Evolutionary conservation across 1,140 invertebrate genomes (phyloP).

Genomic region (Cydia pomonella): DNA sequence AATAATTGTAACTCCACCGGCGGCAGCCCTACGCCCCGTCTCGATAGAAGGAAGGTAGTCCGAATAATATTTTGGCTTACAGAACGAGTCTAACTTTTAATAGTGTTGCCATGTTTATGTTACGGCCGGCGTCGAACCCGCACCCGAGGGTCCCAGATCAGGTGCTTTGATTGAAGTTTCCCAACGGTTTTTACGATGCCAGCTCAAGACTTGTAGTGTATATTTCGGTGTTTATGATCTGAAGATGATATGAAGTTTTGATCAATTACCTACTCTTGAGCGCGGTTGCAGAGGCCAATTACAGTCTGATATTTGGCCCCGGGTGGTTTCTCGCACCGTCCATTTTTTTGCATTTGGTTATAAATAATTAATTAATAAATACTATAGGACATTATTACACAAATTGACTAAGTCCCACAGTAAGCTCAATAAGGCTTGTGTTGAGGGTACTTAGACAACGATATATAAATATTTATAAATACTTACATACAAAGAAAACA

Average conservation of each 20-base stretch:
- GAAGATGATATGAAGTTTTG: neutral
- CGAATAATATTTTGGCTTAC: constrained; percentile 79
- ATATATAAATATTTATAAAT: too few species aligned
- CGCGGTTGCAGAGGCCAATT: too few species aligned
- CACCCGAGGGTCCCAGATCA: constrained; percentile 56
- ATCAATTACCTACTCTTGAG: too few species aligned
- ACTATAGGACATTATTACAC: too few species aligned
- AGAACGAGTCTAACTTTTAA: constrained; percentile 79
- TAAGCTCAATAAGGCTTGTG: too few species aligned
- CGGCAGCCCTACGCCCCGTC: constrained; percentile 60
- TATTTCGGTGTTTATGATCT: neutral
- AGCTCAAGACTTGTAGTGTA: neutral
- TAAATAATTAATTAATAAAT: too few species aligned
- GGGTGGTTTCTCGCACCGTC: too few species aligned
- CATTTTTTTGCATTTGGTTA: too few species aligned
- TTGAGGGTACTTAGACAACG: too few species aligned
- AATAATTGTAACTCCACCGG: constrained; percentile 34
- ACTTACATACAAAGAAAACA: too few species aligned
- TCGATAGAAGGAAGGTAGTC: constrained; percentile 70
- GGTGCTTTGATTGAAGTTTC: constrained; percentile 40
- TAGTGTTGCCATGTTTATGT: constrained; percentile 79
- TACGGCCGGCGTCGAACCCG: constrained; percentile 63
- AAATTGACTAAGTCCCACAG: too few species aligned
- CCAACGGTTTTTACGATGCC: constrained; percentile 2
- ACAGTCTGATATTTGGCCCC: too few species aligned